These are phyloP conservation scores for Fragum whitleyi DNA, from an alignment of 2,888 invertebrate species.

Conservation along the genomic window DNA sequence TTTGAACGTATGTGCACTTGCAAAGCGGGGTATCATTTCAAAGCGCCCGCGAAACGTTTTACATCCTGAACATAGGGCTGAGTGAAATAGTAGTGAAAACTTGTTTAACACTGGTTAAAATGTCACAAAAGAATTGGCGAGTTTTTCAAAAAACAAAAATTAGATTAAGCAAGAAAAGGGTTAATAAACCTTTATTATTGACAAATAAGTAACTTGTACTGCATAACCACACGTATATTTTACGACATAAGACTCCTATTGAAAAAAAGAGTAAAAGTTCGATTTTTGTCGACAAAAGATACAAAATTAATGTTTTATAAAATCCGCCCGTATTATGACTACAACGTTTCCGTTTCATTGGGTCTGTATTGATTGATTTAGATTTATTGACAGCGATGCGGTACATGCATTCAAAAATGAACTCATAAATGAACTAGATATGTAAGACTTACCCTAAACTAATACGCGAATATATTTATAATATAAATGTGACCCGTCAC, in stretches of 20 bases:
- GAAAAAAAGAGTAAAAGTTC: background rate
- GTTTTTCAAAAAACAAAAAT: too few species aligned
- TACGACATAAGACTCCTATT: background rate
- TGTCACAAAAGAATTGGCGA: too few species aligned
- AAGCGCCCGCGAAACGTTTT: too few species aligned
- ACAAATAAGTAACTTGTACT: background rate
- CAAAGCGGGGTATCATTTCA: too few species aligned
- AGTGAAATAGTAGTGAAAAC: too few species aligned
- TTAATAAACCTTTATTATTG: background rate
- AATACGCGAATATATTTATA: too few species aligned
- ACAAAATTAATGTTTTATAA: constrained; percentile 10
- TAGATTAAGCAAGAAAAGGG: too few species aligned
- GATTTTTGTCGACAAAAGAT: background rate
- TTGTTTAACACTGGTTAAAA: too few species aligned
- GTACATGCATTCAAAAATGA: background rate
- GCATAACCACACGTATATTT: background rate
- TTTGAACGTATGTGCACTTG: too few species aligned
- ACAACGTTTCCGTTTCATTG: constrained; percentile 7
- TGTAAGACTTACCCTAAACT: too few species aligned
- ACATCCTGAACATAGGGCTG: too few species aligned
- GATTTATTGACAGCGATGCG: background rate
- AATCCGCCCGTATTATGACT: background rate
- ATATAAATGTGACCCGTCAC: too few species aligned
- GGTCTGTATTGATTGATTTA: background rate
- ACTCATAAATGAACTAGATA: background rate